Conservation (phyloP, 2,888 invertebrate species). For the Rotaria sp. region DNA sequence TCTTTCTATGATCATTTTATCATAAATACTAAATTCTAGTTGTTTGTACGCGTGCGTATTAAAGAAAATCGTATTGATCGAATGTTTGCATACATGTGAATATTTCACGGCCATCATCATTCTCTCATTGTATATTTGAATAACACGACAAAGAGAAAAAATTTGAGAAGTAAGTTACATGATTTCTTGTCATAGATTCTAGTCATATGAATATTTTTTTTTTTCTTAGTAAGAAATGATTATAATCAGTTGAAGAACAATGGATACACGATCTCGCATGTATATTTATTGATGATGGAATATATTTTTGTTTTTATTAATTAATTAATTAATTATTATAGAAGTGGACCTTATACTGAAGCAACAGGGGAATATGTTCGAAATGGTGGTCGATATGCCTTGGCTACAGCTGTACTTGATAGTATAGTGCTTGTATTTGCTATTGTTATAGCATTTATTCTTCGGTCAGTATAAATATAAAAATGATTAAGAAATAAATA, state of each 20-base stretch:
- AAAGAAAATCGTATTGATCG: slow-evolving; percentile 12
- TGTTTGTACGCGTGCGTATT: background rate
- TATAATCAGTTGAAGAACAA: background rate
- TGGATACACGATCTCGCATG: slow-evolving; percentile 22
- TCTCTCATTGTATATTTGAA: slow-evolving; percentile 5
- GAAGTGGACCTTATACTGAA: slow-evolving; percentile 14
- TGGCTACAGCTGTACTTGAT: slow-evolving; percentile 11
- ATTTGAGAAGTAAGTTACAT: background rate
- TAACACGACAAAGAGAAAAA: background rate
- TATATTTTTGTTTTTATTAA: background rate
- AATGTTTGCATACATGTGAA: slow-evolving; percentile 5
- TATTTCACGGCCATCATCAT: slow-evolving; percentile 22
- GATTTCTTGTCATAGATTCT: background rate
- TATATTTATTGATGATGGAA: background rate
- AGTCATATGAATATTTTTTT: background rate
- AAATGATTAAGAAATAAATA: background rate
- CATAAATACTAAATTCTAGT: background rate
- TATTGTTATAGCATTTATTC: slow-evolving; percentile 14
- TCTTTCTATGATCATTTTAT: background rate
- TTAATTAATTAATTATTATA: background rate
- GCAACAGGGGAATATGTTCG: background rate
- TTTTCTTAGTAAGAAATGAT: background rate
- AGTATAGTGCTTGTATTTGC: slow-evolving; percentile 27
- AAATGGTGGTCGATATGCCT: slow-evolving; percentile 25
- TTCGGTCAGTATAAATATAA: background rate